Percentiles rank a stretch among this genome's conserved stretches.
Conservation (phyloP, 2,797 vertebrate genomes). For the Enteromius trimaculatus region DNA sequence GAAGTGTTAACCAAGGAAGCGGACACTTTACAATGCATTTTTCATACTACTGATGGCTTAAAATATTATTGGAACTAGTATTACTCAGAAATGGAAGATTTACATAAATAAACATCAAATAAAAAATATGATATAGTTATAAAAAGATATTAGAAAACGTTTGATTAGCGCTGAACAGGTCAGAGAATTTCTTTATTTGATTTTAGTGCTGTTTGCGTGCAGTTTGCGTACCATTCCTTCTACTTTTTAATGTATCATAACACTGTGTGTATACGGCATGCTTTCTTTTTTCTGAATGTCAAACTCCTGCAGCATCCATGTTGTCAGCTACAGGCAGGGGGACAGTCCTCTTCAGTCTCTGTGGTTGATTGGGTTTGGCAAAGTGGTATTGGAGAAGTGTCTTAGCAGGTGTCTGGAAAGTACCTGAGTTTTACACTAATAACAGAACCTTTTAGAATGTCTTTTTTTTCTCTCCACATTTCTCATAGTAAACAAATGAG, state of each 20-base stretch:
- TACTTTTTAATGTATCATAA: neutral
- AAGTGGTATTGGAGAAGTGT: slow-evolving; percentile 50
- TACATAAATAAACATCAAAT: neutral
- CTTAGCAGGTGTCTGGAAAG: slow-evolving; percentile 63
- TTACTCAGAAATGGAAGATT: neutral
- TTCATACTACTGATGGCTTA: neutral
- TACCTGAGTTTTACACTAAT: slow-evolving; percentile 55
- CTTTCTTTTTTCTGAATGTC: neutral
- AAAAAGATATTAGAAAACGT: neutral
- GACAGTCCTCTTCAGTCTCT: slow-evolving; percentile 49
- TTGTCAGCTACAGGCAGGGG: neutral
- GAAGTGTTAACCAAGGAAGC: neutral
- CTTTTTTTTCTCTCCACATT: slow-evolving; percentile 27
- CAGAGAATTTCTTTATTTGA: neutral
- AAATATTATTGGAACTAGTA: neutral
- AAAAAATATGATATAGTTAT: neutral
- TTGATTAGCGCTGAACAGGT: neutral
- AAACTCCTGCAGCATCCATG: neutral
- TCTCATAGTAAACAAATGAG: slow-evolving; percentile 59
- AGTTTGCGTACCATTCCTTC: neutral
- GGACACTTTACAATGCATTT: neutral
- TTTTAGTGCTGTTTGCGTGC: neutral
- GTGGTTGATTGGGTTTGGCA: slow-evolving; percentile 54
- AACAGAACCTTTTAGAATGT: slow-evolving; percentile 48
- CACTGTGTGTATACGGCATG: neutral